Conservation (phyloP, 2,113 vertebrate genomes). For the Oceanodroma tethys region DNA sequence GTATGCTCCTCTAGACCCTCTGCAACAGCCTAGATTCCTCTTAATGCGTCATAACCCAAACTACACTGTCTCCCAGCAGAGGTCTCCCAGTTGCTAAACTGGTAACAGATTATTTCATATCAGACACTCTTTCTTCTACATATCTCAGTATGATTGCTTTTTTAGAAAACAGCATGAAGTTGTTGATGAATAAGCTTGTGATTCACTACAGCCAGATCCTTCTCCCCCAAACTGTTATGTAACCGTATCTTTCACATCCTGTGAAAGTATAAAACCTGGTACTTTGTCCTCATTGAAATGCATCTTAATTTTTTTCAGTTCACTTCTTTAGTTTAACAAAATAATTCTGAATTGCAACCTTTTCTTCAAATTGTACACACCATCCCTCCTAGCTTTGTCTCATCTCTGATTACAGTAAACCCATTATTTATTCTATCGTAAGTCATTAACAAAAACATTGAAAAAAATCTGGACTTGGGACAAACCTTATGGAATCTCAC, state of each 20-base stretch:
- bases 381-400: not conserved
- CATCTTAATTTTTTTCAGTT: not conserved
- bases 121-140: not conserved
- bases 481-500: not conserved
- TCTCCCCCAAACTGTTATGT: slow-evolving; percentile 52
- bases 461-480: not conserved
- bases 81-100: not conserved
- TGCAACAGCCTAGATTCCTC: not conserved
- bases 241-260: slow-evolving; percentile 43
- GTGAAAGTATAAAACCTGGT: not conserved
- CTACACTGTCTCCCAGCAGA: not conserved
- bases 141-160: slow-evolving; percentile 5
- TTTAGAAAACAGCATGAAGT: slow-evolving; percentile 16
- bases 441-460: not conserved
- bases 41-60: not conserved
- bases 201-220: slow-evolving; percentile 27
- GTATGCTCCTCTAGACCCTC: not conserved
- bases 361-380: not conserved
- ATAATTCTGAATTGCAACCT: not conserved
- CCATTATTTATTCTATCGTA: not conserved
- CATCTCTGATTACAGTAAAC: not conserved
- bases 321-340: not conserved
- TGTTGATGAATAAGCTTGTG: slow-evolving; percentile 57
- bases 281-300: slow-evolving; percentile 6
- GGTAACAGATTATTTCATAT: not conserved